phyloP scores from a whole-genome alignment of 1,140 invertebrate genomes.

The Ridgeia piscesae region DNA sequence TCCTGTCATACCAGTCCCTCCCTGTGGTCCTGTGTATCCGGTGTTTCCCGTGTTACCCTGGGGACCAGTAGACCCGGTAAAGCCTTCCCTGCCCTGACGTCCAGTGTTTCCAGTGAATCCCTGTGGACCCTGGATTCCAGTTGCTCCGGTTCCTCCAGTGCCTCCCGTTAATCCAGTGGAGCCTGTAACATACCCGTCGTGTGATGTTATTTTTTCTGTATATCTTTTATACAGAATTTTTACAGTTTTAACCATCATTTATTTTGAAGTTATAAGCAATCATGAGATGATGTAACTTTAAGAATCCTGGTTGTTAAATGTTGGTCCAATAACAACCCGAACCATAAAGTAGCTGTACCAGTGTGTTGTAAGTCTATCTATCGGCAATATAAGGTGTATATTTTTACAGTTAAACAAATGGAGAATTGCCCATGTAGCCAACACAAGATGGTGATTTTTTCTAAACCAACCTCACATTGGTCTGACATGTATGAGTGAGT shows the following conservation, averaged over 20 bases:
- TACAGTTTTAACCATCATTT: too few relatives aligned
- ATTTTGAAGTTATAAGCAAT: too few relatives aligned
- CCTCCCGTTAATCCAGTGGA: neutral
- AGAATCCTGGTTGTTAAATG: neutral
- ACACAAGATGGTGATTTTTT: neutral
- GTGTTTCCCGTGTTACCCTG: constrained; percentile 9
- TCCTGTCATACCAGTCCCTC: neutral
- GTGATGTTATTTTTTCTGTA: neutral
- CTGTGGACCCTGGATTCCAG: constrained; percentile 21
- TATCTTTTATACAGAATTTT: too few relatives aligned
- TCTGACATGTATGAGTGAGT: neutral
- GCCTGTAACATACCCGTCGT: neutral
- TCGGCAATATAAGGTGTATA: neutral
- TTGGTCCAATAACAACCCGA: neutral
- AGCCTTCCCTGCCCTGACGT: neutral
- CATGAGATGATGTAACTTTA: too few relatives aligned
- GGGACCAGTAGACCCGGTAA: neutral
- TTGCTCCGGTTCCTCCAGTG: neutral
- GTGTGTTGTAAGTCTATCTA: neutral
- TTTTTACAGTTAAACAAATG: neutral
- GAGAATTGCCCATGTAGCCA: neutral
- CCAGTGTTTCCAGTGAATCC: constrained; percentile 28
- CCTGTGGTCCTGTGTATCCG: neutral
- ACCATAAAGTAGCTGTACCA: neutral
- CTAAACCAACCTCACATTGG: neutral